Conservation (phyloP, 2,888 invertebrate genomes). For the Resseliella maxima region DNA sequence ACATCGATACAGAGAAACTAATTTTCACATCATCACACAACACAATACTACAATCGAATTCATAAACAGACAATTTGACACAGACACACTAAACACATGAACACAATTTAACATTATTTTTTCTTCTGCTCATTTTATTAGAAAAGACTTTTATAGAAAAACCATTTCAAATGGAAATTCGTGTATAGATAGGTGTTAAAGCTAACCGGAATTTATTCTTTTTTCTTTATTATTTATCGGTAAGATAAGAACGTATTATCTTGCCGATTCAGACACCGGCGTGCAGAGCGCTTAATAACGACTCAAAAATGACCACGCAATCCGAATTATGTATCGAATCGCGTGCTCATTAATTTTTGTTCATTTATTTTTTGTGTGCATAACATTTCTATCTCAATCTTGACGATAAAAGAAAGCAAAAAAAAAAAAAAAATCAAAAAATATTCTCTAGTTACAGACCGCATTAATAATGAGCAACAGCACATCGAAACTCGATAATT, state of each 20-base stretch:
- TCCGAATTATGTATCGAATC: not conserved
- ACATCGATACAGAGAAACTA: not conserved
- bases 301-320: not conserved
- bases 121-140: not conserved
- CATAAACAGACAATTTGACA: not conserved
- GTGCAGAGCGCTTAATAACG: not conserved
- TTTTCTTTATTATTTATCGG: not conserved
- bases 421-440: not conserved
- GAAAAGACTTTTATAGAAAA: too few relatives aligned
- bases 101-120: not conserved
- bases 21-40: not conserved
- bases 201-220: not conserved
- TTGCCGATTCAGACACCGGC: too few relatives aligned
- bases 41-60: not conserved
- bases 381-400: not conserved
- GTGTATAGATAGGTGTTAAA: constrained; percentile 2
- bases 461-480: not conserved
- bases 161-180: too few relatives aligned
- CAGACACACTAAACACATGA: not conserved
- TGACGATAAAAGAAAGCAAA: not conserved
- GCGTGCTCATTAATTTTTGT: not conserved
- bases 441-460: constrained; percentile 12
- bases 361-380: not conserved
- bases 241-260: too few relatives aligned
- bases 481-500: constrained; percentile 36